Evolutionary conservation across 2,797 vertebrate genomes (phyloP), one percentile per base, ranked within the genome.

Genomic region (Sebastes aleutianus): DNA sequence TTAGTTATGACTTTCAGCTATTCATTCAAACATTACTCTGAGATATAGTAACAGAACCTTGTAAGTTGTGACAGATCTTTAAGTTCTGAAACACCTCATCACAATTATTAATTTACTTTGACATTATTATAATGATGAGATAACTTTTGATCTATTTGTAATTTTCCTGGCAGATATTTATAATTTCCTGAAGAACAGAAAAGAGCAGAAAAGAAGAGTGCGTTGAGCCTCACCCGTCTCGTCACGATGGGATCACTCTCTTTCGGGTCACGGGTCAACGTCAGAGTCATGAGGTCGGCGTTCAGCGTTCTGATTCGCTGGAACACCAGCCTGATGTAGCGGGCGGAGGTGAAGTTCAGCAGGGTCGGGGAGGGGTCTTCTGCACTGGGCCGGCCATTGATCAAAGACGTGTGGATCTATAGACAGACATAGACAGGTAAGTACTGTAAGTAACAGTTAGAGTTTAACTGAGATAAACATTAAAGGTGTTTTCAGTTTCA

Each of bases 281-380:
- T 95, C 8, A 99, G 96, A 87, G 98, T 99, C 98, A 99, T 99
- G 88, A 99, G 96, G 91, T 99, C 98, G 0, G 98, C 98, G 59
- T 99, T 99, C 70, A 99, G 91, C 0, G 98, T 99, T 26, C 98
- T 92, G 89, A 99, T 99, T 85, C 97, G 96, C 91, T 97, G 97
- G 78, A 99, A 96, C 79, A 96, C 95, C 91, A 99, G 85, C 78
- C 97, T 96, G 92, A 99, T 99, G 77, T 96, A 99, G 31, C 97
- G 97, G 67, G 98, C 97, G 0, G 98, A 98, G 74, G 98, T 99
- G 93, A 98, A 99, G 88, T 98, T 97, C 39, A 99, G 88, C 58
- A 99, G 91, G 20, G 92, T 91, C 0, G 93, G 95, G 3, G 98
- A 98, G 1, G 97, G 98, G 88, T 99, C 97, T 1, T 99, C 98